A percentile compares a stretch with the other conserved stretches of the same genome.
Conservation (phyloP, 2,113 vertebrate genomes). For the Mobula hypostoma region DNA sequence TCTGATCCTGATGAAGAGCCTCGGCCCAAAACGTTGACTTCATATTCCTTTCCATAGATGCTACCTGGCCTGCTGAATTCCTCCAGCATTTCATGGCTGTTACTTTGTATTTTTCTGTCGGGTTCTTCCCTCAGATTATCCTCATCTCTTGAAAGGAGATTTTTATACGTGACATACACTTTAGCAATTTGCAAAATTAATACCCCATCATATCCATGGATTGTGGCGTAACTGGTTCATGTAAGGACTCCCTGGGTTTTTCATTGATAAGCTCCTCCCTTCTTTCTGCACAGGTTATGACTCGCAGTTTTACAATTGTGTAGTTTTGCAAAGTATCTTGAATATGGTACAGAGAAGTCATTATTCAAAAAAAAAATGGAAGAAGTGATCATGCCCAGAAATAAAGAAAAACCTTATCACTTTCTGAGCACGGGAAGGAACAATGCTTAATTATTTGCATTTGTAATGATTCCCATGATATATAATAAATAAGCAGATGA, state of each 20-base stretch:
- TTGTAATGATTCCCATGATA: not conserved
- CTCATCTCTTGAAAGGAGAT: not conserved
- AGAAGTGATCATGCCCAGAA: not conserved
- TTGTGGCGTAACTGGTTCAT: not conserved
- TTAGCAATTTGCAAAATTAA: not conserved
- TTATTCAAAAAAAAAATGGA: not conserved
- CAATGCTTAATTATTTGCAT: constrained; percentile 11
- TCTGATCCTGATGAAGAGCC: too few relatives aligned
- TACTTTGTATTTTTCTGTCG: not conserved
- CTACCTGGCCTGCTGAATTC: too few relatives aligned
- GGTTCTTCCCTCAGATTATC: not conserved
- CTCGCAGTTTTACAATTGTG: not conserved
- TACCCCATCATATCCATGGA: too few relatives aligned
- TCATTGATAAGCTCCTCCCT: not conserved
- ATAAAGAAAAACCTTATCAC: not conserved
- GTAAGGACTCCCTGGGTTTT: not conserved
- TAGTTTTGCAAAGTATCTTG: not conserved
- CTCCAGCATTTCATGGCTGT: too few relatives aligned
- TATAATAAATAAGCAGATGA: constrained; percentile 28
- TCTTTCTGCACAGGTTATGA: not conserved
- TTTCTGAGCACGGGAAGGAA: not conserved
- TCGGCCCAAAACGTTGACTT: too few relatives aligned
- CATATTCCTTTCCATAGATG: too few relatives aligned
- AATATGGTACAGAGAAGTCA: not conserved
- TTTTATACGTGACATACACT: not conserved